Conservation (phyloP, 2,797 vertebrate species). For the Brachyalestes nurse region DNA sequence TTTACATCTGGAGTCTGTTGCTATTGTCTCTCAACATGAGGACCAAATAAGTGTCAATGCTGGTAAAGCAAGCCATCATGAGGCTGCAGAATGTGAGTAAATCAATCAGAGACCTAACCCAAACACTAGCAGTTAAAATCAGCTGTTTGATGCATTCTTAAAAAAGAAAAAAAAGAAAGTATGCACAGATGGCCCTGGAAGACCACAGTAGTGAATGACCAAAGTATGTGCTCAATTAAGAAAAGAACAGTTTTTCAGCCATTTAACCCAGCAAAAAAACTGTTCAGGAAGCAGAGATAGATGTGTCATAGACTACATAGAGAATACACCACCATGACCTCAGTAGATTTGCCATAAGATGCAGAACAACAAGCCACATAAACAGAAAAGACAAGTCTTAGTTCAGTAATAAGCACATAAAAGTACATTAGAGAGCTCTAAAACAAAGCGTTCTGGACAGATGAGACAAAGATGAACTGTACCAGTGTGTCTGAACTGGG, state of each 20-base stretch:
- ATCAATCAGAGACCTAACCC: neutral
- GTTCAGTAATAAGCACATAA: neutral
- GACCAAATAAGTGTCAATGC: neutral
- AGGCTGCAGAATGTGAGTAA: conserved; percentile 5
- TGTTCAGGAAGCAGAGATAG: neutral
- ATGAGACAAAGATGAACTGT: too few species aligned
- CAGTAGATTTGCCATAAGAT: neutral
- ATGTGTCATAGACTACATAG: neutral
- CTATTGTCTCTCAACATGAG: neutral
- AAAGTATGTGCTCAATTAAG: neutral
- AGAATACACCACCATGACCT: neutral
- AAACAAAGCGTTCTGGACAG: neutral
- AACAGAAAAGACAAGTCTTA: neutral
- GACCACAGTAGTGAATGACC: conserved; percentile 18
- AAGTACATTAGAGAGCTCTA: neutral
- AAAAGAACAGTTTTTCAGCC: neutral
- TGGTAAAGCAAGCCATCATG: neutral
- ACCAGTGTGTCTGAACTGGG: too few species aligned
- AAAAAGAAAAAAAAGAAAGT: neutral
- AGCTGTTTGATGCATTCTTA: neutral
- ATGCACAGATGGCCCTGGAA: neutral
- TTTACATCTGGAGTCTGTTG: neutral
- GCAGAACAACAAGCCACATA: neutral
- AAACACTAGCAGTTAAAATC: neutral
- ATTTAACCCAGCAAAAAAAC: neutral